These are phyloP conservation scores for Chaenodraco wilsoni DNA, from an alignment of 2,797 vertebrate species.

Conservation along the genomic window DNA sequence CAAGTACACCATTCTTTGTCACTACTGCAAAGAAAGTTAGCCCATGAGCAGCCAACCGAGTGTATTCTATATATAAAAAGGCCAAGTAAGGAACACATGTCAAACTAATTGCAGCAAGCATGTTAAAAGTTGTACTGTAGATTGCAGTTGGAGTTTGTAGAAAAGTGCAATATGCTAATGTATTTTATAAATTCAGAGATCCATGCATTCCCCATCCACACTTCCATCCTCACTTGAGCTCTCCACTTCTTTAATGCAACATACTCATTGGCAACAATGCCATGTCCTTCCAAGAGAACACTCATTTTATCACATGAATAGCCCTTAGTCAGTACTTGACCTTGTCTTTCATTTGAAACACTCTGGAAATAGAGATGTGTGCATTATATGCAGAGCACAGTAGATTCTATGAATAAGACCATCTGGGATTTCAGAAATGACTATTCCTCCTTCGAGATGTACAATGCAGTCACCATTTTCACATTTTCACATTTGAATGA, in stretches of 20 bases:
- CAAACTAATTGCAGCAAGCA: no score
- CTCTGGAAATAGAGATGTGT: constrained; percentile 1
- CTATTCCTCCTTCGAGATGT: background rate
- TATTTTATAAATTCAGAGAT: no score
- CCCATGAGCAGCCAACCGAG: no score
- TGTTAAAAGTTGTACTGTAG: no score
- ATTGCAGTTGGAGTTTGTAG: no score
- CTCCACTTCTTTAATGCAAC: constrained; percentile 2
- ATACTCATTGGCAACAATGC: background rate
- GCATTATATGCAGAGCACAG: background rate
- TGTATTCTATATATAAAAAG: no score
- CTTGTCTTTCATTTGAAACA: background rate
- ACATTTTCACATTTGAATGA: background rate
- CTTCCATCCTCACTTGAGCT: background rate
- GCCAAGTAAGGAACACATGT: no score
- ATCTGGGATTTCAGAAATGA: constrained; percentile 1
- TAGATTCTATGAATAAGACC: background rate
- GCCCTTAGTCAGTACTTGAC: constrained; percentile 8
- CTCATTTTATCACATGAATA: background rate
- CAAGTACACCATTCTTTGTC: background rate
- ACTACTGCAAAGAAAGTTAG: no score
- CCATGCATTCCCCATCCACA: no score
- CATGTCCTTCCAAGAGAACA: background rate
- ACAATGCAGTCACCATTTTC: background rate
- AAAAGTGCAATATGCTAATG: no score